These are phyloP conservation scores for Colaptes auratus DNA, from an alignment of 2,113 vertebrate species.

Conservation along the genomic window DNA sequence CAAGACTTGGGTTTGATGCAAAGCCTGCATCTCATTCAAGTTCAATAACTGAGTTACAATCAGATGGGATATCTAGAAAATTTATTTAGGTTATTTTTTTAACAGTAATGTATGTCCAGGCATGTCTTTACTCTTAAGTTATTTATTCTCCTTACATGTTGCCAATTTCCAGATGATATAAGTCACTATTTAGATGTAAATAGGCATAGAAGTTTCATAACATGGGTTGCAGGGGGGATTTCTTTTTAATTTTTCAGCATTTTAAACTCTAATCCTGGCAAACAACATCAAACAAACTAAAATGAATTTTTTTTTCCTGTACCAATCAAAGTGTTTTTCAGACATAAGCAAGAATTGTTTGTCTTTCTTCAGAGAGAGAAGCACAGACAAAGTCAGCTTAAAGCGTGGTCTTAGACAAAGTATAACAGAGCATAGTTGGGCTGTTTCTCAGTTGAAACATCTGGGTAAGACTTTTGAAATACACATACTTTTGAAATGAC, in stretches of 20 bases:
- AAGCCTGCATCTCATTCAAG: background rate
- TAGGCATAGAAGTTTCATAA: background rate
- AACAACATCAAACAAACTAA: background rate
- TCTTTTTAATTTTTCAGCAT: background rate
- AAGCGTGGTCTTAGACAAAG: background rate
- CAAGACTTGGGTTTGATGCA: background rate
- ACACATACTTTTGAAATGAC: no score
- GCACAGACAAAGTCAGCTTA: background rate
- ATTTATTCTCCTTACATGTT: background rate
- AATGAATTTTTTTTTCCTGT: background rate
- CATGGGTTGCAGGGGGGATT: rapidly evolving
- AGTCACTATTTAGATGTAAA: background rate
- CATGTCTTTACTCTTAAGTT: background rate
- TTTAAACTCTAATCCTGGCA: background rate
- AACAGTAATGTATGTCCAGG: background rate
- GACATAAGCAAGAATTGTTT: background rate
- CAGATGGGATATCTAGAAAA: background rate
- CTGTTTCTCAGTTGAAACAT: background rate
- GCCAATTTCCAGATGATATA: background rate
- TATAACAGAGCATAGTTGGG: background rate
- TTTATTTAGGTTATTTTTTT: background rate
- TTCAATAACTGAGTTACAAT: background rate
- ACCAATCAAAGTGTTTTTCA: background rate
- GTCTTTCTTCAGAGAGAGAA: background rate
- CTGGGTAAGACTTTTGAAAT: background rate